phyloP scores from a whole-genome alignment of 2,113 vertebrate species.

The Neogobius melanostomus region DNA sequence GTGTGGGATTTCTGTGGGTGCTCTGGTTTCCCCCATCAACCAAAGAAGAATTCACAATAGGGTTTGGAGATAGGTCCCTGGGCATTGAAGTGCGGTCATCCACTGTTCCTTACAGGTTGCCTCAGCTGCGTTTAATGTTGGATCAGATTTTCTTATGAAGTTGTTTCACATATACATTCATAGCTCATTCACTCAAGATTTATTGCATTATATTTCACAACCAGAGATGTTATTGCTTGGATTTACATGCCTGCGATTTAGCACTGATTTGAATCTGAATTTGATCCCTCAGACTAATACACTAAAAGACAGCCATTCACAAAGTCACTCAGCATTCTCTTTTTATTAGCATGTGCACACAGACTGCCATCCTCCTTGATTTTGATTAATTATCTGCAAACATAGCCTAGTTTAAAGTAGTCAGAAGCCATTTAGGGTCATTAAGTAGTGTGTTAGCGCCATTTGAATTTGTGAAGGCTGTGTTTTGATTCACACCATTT shows the following conservation, averaged over 20 bases:
- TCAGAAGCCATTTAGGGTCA: constrained; percentile 21
- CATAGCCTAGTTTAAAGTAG: not conserved
- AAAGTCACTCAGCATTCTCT: not conserved
- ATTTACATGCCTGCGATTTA: not conserved
- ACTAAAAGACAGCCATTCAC: constrained; percentile 3
- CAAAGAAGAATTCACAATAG: too few species aligned
- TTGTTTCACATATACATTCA: too few species aligned
- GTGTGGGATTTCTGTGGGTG: too few species aligned
- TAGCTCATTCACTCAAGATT: not conserved
- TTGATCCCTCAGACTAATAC: not conserved
- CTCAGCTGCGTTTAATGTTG: too few species aligned
- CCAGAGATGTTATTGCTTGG: not conserved
- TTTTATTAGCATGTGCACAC: not conserved
- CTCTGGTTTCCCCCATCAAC: too few species aligned
- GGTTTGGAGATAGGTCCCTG: too few species aligned
- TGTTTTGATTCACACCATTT: constrained; percentile 31
- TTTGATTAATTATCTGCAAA: not conserved
- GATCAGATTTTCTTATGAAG: too few species aligned
- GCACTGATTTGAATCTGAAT: not conserved
- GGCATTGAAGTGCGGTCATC: too few species aligned
- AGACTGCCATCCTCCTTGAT: not conserved
- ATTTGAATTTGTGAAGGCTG: not conserved
- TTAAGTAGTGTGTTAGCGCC: constrained; percentile 17
- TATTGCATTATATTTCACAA: too few species aligned
- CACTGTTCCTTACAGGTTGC: too few species aligned